These are phyloP conservation scores for Penelope pileata DNA, from an alignment of 2,113 vertebrate genomes.

Conservation along the genomic window DNA sequence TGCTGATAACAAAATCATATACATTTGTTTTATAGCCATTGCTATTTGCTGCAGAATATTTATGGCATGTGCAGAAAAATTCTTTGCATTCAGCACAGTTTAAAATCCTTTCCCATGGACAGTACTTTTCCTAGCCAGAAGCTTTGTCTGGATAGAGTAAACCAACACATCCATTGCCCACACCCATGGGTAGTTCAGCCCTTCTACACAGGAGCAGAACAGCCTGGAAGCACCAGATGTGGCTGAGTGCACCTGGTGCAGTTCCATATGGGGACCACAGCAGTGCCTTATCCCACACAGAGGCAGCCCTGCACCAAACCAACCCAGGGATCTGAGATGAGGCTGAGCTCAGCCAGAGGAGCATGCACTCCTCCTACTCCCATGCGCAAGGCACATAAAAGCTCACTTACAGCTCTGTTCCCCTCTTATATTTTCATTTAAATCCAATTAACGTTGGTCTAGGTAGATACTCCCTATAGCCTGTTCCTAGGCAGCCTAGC, in stretches of 20 bases:
- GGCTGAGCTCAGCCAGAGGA: background rate
- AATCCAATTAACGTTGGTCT: background rate
- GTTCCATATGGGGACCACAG: background rate
- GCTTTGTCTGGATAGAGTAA: background rate
- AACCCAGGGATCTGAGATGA: background rate
- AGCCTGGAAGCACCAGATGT: background rate
- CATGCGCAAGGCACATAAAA: background rate
- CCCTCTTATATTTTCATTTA: background rate
- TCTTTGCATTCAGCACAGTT: background rate
- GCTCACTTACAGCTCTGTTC: background rate
- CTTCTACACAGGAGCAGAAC: background rate
- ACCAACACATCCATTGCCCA: background rate
- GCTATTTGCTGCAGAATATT: conserved; percentile 9
- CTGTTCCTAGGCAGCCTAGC: background rate
- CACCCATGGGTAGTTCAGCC: rapidly evolving
- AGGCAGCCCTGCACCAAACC: background rate
- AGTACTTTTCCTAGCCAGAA: background rate
- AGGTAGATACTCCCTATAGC: background rate
- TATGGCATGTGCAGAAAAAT: background rate
- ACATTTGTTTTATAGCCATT: background rate
- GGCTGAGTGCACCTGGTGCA: background rate
- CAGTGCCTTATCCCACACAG: background rate
- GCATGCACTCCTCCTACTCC: background rate
- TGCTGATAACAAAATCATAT: background rate
- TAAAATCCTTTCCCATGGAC: background rate